These are phyloP conservation scores for Phalanger gymnotis DNA, from an alignment of 2,797 vertebrate genomes.

Conservation along the genomic window DNA sequence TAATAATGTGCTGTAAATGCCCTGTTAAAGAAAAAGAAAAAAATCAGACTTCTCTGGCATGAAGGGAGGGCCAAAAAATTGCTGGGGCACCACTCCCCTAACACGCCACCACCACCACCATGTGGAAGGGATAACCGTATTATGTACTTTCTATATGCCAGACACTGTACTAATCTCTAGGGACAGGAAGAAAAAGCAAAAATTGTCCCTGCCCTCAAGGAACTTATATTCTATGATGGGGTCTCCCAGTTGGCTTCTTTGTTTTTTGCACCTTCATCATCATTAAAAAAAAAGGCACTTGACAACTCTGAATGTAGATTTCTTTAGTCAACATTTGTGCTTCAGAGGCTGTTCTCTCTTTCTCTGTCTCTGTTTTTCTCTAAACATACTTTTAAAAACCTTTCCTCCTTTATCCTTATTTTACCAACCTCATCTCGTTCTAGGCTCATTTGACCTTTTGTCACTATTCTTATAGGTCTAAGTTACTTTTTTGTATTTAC, in stretches of 20 bases:
- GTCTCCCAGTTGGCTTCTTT: neutral
- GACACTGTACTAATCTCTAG: neutral
- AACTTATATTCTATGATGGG: neutral
- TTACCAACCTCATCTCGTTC: neutral
- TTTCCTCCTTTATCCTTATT: neutral
- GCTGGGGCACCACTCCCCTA: neutral
- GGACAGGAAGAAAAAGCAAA: neutral
- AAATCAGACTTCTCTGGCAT: neutral
- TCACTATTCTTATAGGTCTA: neutral
- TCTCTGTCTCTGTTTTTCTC: neutral
- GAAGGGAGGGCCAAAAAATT: neutral
- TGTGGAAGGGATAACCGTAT: neutral
- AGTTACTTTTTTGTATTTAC: neutral
- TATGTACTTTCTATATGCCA: neutral
- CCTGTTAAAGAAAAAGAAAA: neutral
- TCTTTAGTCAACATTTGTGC: neutral
- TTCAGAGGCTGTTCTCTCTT: neutral
- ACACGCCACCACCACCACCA: neutral
- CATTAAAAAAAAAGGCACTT: neutral
- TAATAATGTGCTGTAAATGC: neutral
- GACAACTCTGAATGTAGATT: neutral
- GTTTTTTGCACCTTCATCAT: neutral
- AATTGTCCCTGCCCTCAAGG: neutral
- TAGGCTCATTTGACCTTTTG: neutral
- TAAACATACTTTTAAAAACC: neutral